Evolutionary conservation across 2,888 invertebrate species (phyloP), one percentile per base, ranked within the genome.

Genomic region (Dioctria rufipes): DNA sequence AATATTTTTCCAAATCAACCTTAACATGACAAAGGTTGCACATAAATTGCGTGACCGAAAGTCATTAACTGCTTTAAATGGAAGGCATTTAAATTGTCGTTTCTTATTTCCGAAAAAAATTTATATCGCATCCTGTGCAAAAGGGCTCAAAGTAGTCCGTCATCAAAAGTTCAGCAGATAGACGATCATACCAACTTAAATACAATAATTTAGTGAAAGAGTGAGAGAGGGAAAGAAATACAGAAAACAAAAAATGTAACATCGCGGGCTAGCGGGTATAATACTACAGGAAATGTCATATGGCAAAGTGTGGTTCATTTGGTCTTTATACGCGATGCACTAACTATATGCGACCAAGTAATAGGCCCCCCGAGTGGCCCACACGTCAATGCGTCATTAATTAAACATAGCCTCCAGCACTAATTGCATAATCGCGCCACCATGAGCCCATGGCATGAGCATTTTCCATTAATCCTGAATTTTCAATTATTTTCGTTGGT

Each of bases 1-100:
- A 25, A 51, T 51, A 39, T 69, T 54, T 51, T 37, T 65, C 5
- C 3, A 51, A 69, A 51, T n/a, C 51, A 37, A 37, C 46, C 69
- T 51, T n/a, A 69, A 67, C 46, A 39, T 40, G 65, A n/a, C 67
- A 73, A 60, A 73, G 73, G 73, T 73, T 58, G 58, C 49, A 46
- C 40, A 58, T 73, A 73, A 73, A 73, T 73, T 58, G 73, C 73
- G 60, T 73, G 73, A 73, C 73, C 73, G 60, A 42, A 73, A 42
- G 58, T 58, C 54, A 73, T 73, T 73, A 73, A 73, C 60, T 60
- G 40, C 58, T 42, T 58, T 54, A 73, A 73, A 58, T 58, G 42
- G n/a, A 25, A 49, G 46, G 42, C 73, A 58, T 13, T 73, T 60
- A 61, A 37, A 5, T 61, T 40, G 61, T 58, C 25, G 46, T 54